Conservation (phyloP, 1,140 invertebrate species). For the Penaeus indicus region DNA sequence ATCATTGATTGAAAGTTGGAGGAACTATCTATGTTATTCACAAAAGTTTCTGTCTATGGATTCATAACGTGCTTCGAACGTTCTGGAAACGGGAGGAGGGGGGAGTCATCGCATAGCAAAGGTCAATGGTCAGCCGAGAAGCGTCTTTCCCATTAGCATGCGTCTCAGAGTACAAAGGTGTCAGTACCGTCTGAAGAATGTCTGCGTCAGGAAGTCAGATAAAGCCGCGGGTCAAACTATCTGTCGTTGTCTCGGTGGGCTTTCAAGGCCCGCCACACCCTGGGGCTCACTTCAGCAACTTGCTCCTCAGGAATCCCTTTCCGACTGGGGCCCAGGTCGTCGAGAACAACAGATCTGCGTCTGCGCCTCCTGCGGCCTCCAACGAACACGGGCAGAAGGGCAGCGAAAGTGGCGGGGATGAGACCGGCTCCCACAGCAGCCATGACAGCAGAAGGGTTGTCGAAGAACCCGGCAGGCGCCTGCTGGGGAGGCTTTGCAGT, state of each 20-base stretch:
- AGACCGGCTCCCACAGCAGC: slow-evolving; percentile 50
- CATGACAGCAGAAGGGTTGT: slow-evolving; percentile 55
- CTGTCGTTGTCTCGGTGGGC: not conserved
- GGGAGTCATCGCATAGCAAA: too few relatives aligned
- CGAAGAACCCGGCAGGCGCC: not conserved
- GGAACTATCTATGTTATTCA: too few relatives aligned
- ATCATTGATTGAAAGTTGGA: too few relatives aligned
- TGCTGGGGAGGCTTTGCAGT: not conserved
- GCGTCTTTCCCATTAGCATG: too few relatives aligned
- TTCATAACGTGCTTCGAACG: too few relatives aligned
- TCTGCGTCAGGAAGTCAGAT: too few relatives aligned
- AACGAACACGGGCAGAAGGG: slow-evolving; percentile 46
- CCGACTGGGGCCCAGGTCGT: not conserved
- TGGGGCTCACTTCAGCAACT: slow-evolving; percentile 13
- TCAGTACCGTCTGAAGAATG: too few relatives aligned
- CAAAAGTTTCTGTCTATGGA: too few relatives aligned
- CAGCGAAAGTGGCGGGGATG: slow-evolving; percentile 42
- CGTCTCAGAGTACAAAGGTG: too few relatives aligned
- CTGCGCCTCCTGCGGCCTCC: slow-evolving; percentile 40
- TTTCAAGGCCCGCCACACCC: slow-evolving; percentile 32
- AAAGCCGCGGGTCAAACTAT: too few relatives aligned
- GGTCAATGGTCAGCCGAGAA: too few relatives aligned
- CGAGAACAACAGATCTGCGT: not conserved
- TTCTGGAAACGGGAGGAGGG: too few relatives aligned
- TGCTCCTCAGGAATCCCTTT: not conserved